phyloP scores from a whole-genome alignment of 2,113 vertebrate species.

The Hippolais icterina region DNA sequence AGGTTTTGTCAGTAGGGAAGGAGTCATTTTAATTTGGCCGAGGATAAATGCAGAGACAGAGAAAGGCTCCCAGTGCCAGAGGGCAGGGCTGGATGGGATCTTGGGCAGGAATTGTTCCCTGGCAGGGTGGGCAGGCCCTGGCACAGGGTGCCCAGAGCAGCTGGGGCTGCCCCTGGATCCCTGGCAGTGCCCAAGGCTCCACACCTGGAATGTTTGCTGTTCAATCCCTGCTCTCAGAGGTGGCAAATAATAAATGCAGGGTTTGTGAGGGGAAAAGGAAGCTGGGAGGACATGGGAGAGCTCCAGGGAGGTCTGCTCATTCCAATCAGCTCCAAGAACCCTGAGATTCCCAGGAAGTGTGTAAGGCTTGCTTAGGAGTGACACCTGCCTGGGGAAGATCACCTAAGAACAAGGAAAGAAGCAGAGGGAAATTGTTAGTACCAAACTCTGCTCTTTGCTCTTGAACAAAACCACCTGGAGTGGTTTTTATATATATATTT shows the following conservation, averaged over 20 bases:
- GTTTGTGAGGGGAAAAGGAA: background rate
- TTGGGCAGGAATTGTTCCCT: background rate
- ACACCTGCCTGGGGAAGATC: background rate
- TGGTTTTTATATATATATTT: too few species aligned
- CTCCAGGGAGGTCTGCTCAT: background rate
- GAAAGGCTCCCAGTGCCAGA: background rate
- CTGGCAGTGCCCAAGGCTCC: background rate
- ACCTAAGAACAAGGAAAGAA: background rate
- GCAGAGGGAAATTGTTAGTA: background rate
- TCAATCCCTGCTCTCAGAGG: background rate
- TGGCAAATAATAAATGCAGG: background rate
- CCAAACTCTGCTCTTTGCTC: background rate
- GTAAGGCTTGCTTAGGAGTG: background rate
- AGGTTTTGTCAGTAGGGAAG: background rate
- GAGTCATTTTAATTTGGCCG: background rate
- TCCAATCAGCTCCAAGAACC: background rate
- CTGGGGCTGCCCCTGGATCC: background rate
- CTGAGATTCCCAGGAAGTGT: background rate
- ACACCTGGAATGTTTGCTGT: background rate
- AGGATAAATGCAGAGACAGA: background rate
- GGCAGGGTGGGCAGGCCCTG: background rate
- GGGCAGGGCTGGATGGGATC: accelerated
- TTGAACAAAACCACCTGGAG: background rate
- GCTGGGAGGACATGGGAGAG: background rate
- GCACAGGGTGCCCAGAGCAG: background rate